These are phyloP conservation scores for Oceanodroma leucorhoa DNA, from an alignment of 2,797 vertebrate species.

Conservation along the genomic window DNA sequence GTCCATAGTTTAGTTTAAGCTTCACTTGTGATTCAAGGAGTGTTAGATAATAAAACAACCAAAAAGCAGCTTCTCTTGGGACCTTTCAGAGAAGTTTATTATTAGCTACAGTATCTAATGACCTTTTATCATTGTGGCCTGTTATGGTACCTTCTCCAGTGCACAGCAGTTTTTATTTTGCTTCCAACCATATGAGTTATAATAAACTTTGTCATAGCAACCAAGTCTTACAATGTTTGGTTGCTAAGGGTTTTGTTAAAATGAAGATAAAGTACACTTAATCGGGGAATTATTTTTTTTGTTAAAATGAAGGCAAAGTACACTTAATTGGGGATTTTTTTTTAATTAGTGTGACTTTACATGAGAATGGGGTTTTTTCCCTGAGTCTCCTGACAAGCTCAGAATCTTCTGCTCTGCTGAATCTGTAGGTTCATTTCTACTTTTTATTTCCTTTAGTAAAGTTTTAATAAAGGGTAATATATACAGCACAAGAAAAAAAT, in stretches of 20 bases:
- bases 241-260: slow-evolving; percentile 40
- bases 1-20: neutral
- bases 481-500: neutral
- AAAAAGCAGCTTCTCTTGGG: neutral
- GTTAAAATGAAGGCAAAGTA: slow-evolving; percentile 40
- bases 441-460: neutral
- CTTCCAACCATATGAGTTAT: slow-evolving; percentile 41
- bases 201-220: slow-evolving; percentile 35
- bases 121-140: neutral
- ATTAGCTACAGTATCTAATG: neutral
- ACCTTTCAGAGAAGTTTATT: neutral
- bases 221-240: neutral
- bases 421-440: neutral
- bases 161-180: slow-evolving; percentile 21
- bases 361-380: neutral
- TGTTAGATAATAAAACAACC: neutral
- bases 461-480: slow-evolving; percentile 8
- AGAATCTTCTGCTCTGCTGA: slow-evolving; percentile 37
- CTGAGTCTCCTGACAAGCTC: slow-evolving; percentile 18
- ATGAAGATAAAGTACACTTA: slow-evolving; percentile 34
- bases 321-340: neutral
- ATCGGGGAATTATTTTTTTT: neutral
- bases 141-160: neutral
- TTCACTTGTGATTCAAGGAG: neutral
- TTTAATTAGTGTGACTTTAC: neutral